Percentiles rank a stretch among this genome's conserved stretches.
These are phyloP conservation scores for Drosophila ustulata DNA, from an alignment of 2,888 invertebrate genomes.

Conservation along the genomic window DNA sequence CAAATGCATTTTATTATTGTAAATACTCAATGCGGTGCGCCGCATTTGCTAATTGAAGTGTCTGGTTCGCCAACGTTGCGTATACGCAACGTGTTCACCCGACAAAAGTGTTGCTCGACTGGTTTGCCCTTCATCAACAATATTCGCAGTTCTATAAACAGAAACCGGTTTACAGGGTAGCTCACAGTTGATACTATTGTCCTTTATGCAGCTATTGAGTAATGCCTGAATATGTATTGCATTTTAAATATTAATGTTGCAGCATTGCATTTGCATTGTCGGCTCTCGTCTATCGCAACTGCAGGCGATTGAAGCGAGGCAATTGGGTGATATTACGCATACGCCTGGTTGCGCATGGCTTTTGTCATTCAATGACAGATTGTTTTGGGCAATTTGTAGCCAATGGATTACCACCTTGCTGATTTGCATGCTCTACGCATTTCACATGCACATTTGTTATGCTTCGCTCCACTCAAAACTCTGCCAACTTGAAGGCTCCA, in stretches of 20 bases:
- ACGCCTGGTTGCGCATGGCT: slow-evolving; percentile 29
- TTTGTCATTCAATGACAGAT: slow-evolving; percentile 22
- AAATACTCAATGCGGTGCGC: slow-evolving; percentile 52
- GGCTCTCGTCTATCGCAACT: slow-evolving; percentile 7
- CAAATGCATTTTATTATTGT: slow-evolving; percentile 50
- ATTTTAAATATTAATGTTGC: slow-evolving; percentile 43
- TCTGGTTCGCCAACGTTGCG: slow-evolving; percentile 30
- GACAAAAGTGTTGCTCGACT: background rate
- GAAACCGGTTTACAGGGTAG: slow-evolving; percentile 4
- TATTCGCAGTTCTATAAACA: background rate
- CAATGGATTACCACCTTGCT: slow-evolving; percentile 26
- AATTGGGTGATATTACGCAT: slow-evolving; percentile 39
- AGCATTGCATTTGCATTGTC: slow-evolving; percentile 27
- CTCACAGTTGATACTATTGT: background rate
- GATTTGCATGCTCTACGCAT: slow-evolving; percentile 35
- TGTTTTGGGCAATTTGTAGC: slow-evolving; percentile 32
- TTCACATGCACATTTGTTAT: slow-evolving; percentile 35
- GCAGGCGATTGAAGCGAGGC: background rate
- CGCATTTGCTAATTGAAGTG: slow-evolving; percentile 65
- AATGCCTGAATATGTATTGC: slow-evolving; percentile 30
- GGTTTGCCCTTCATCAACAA: no score
- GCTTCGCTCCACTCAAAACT: slow-evolving; percentile 10
- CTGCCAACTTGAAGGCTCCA: slow-evolving; percentile 38
- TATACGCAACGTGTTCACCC: slow-evolving; percentile 47
- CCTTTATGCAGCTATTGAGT: background rate